Conservation (phyloP, 2,888 invertebrate species). For the Sthenelais limicola region DNA sequence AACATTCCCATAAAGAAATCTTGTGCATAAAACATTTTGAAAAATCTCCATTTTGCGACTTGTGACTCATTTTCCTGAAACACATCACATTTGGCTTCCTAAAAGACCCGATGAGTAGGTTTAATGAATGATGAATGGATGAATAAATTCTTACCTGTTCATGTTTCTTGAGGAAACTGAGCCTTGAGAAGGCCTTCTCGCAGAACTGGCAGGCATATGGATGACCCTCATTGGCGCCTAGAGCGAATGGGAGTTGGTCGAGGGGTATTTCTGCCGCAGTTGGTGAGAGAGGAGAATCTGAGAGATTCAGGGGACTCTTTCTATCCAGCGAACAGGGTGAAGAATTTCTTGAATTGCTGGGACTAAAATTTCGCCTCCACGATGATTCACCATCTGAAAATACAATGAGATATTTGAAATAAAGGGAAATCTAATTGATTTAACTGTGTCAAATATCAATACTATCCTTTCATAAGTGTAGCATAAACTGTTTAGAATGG, state of each 20-base stretch:
- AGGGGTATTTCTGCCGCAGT: constrained; percentile 20
- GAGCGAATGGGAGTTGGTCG: constrained; percentile 42
- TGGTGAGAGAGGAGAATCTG: constrained; percentile 30
- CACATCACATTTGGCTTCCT: too few species aligned
- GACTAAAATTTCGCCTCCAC: not conserved
- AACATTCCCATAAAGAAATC: too few species aligned
- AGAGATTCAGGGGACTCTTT: not conserved
- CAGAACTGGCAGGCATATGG: constrained; percentile 94
- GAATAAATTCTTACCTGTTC: constrained; percentile 80
- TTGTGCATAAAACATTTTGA: too few species aligned
- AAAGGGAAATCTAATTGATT: too few species aligned
- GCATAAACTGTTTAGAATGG: too few species aligned
- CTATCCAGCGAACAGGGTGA: constrained; percentile 27
- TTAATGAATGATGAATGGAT: not conserved
- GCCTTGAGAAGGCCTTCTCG: constrained; percentile 90
- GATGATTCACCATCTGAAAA: not conserved
- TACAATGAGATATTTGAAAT: too few species aligned
- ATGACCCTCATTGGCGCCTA: constrained; percentile 80
- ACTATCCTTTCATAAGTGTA: too few species aligned
- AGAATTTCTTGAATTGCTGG: constrained; percentile 20
- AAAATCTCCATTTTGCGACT: too few species aligned
- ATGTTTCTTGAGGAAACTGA: constrained; percentile 90
- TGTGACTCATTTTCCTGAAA: too few species aligned
- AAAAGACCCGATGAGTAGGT: too few species aligned
- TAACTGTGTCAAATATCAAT: too few species aligned